These are phyloP conservation scores for Tetragonula clypearis DNA, from an alignment of 1,140 invertebrate species.

Conservation along the genomic window DNA sequence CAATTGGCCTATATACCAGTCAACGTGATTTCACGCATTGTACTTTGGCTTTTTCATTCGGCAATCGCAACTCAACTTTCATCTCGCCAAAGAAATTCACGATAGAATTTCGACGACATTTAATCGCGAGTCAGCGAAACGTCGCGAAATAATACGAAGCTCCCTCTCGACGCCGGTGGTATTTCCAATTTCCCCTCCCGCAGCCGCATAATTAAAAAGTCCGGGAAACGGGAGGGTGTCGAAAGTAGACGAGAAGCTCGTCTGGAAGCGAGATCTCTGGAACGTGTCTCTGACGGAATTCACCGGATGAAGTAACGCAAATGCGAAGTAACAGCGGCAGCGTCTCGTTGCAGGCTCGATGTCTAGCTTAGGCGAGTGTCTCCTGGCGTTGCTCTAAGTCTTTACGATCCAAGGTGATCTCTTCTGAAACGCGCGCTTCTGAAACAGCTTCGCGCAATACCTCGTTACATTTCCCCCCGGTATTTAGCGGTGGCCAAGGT, in stretches of 20 bases:
- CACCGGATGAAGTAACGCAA: conserved; percentile 40
- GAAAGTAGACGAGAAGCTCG: not conserved
- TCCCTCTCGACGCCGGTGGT: not conserved
- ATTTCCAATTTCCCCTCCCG: not conserved
- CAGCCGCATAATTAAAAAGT: not conserved
- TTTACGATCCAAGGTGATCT: conserved; percentile 26
- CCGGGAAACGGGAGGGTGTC: not conserved
- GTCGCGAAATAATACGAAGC: too few relatives aligned
- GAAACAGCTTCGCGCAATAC: not conserved
- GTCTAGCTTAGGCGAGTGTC: not conserved
- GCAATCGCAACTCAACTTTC: too few relatives aligned
- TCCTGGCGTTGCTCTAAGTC: not conserved
- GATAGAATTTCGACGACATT: too few relatives aligned
- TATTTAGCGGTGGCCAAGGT: not conserved
- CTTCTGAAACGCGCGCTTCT: conserved; percentile 2
- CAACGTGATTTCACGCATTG: too few relatives aligned
- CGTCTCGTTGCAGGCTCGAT: not conserved
- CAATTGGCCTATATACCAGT: too few relatives aligned
- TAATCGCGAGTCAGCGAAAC: too few relatives aligned
- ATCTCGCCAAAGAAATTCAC: too few relatives aligned
- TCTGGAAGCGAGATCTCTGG: conserved; percentile 3
- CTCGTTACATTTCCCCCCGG: not conserved
- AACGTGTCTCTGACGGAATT: conserved; percentile 46
- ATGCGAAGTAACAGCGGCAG: conserved; percentile 4
- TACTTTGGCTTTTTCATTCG: too few relatives aligned